These are phyloP conservation scores for Upupa epops DNA, from an alignment of 2,113 vertebrate genomes.

Conservation along the genomic window DNA sequence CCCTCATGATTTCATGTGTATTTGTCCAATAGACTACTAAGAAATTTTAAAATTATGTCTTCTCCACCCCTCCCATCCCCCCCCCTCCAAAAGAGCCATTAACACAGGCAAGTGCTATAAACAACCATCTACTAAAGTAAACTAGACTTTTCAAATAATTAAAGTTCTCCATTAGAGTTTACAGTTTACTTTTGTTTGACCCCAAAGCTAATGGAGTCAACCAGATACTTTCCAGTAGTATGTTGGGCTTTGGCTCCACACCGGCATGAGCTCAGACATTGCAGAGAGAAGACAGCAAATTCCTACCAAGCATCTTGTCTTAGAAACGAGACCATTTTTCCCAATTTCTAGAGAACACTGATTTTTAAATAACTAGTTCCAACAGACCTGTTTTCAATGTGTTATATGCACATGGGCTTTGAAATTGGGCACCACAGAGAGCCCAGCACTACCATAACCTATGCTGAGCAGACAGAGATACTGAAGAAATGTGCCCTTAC, in stretches of 20 bases:
- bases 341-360: neutral
- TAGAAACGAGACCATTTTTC: neutral
- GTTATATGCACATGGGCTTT: neutral
- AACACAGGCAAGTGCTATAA: slow-evolving; percentile 53
- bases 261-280: rapidly evolving
- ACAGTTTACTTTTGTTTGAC: slow-evolving; percentile 59
- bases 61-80: neutral
- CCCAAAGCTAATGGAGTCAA: slow-evolving; percentile 44
- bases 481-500: neutral
- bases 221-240: neutral
- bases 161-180: slow-evolving; percentile 53
- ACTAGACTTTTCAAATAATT: slow-evolving; percentile 44
- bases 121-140: slow-evolving; percentile 55
- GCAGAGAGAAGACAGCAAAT: neutral
- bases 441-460: neutral
- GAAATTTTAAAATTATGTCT: neutral
- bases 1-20: neutral
- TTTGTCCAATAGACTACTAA: neutral
- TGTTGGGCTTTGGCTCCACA: neutral
- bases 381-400: neutral
- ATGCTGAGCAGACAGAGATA: neutral
- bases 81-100: neutral
- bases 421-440: neutral
- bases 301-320: neutral
- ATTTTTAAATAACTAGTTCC: neutral